phyloP scores from a whole-genome alignment of 2,797 vertebrate genomes.

The Morelia viridis region DNA sequence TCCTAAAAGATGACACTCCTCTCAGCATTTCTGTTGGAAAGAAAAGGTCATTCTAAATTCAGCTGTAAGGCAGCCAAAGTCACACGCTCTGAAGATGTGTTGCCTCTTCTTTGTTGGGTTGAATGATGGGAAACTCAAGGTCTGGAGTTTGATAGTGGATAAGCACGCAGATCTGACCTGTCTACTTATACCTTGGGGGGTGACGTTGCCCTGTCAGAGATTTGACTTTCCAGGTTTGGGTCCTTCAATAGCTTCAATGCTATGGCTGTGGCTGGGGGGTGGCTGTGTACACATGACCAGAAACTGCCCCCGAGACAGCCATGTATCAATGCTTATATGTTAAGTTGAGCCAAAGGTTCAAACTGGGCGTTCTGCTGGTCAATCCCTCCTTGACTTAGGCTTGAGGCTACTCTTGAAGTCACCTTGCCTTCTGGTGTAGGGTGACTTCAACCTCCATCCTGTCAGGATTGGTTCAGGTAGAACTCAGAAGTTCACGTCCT shows the following conservation, averaged over 20 bases:
- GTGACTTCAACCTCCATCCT: no score
- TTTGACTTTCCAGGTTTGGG: no score
- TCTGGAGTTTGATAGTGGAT: not conserved
- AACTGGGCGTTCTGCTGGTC: not conserved
- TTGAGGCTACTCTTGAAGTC: no score
- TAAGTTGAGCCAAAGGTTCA: not conserved
- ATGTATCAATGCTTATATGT: no score
- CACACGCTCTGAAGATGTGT: not conserved
- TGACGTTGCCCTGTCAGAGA: no score
- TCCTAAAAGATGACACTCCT: constrained; percentile 76
- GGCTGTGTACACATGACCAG: no score
- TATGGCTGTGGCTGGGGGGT: no score
- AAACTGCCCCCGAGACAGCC: no score
- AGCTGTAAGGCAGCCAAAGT: constrained; percentile 32
- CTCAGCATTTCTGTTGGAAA: constrained; percentile 67
- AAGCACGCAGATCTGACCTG: not conserved
- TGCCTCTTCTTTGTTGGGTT: not conserved
- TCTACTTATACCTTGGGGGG: not conserved
- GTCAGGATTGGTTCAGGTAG: no score
- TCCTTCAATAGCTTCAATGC: no score
- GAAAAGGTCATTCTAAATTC: constrained; percentile 66
- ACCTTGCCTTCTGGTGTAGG: no score
- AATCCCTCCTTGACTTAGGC: not conserved
- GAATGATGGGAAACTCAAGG: not conserved
- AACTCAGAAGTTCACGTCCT: no score